Evolutionary conservation across 2,797 vertebrate genomes (phyloP).

Genomic region (Kryptolebias ocellatus): DNA sequence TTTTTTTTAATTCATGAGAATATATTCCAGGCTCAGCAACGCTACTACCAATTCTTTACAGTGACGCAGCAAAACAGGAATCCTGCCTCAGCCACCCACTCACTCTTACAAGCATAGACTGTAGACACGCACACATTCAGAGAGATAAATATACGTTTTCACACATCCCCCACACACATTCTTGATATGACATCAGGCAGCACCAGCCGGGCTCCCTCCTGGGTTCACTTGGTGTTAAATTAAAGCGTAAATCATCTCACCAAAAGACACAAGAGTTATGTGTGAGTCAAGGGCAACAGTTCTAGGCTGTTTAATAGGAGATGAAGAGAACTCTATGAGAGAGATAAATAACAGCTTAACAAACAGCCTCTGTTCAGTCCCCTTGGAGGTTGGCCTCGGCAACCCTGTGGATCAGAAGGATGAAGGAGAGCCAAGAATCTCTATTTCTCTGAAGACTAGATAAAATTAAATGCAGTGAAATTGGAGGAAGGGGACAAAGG

Average conservation of each 20-base stretch:
- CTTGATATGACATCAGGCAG: slow-evolving; percentile 71
- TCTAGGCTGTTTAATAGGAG: slow-evolving; percentile 74
- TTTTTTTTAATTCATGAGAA: slow-evolving; percentile 29
- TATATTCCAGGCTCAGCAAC: slow-evolving; percentile 39
- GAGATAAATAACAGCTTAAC: slow-evolving; percentile 81
- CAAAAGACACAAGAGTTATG: slow-evolving; percentile 77
- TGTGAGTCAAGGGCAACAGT: slow-evolving; percentile 79
- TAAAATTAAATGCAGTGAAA: slow-evolving; percentile 68
- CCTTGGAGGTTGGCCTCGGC: slow-evolving; percentile 63
- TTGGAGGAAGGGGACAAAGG: slow-evolving; percentile 52
- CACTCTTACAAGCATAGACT: slow-evolving; percentile 25
- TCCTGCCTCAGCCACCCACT: slow-evolving; percentile 54
- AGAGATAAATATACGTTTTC: slow-evolving; percentile 35
- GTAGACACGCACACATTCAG: slow-evolving; percentile 19
- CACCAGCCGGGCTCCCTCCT: slow-evolving; percentile 54
- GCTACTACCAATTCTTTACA: slow-evolving; percentile 43
- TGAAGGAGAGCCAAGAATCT: slow-evolving; percentile 69
- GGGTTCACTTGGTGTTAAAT: slow-evolving; percentile 71
- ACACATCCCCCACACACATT: slow-evolving; percentile 50
- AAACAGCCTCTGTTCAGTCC: slow-evolving; percentile 71
- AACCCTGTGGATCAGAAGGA: slow-evolving; percentile 65
- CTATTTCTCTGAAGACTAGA: slow-evolving; percentile 67
- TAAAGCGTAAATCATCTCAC: slow-evolving; percentile 76
- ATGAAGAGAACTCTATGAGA: slow-evolving; percentile 79
- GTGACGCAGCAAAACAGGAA: slow-evolving; percentile 34